Percentiles rank a stretch among this genome's conserved stretches.
phyloP scores from a whole-genome alignment of 1,140 invertebrate genomes.

The Zaprionus ornatus region DNA sequence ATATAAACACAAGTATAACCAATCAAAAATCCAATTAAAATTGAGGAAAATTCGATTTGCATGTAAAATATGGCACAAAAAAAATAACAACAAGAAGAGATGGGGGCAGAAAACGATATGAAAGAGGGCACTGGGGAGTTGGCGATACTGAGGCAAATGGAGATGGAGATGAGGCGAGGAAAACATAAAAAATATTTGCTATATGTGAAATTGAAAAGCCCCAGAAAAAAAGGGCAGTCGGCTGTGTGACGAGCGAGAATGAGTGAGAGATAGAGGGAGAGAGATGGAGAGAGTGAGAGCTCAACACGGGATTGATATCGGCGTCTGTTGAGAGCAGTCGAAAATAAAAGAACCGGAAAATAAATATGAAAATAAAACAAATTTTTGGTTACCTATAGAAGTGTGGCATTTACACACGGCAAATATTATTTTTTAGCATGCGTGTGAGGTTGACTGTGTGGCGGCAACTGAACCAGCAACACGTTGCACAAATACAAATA shows the following conservation, averaged over 20 bases:
- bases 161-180: slow-evolving; percentile 12
- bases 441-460: slow-evolving; percentile 23
- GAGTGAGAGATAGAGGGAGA: neutral
- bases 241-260: neutral
- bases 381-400: slow-evolving; percentile 72
- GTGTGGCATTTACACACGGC: slow-evolving; percentile 65
- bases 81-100: slow-evolving; percentile 38
- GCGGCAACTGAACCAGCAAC: slow-evolving; percentile 31
- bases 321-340: slow-evolving; percentile 19
- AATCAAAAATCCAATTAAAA: slow-evolving; percentile 84
- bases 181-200: slow-evolving; percentile 80
- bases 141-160: neutral
- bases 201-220: slow-evolving; percentile 79
- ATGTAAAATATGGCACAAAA: slow-evolving; percentile 81
- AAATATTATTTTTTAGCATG: slow-evolving; percentile 56
- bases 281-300: slow-evolving; percentile 25
- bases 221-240: slow-evolving; percentile 70
- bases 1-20: slow-evolving; percentile 83
- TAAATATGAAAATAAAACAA: slow-evolving; percentile 77
- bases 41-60: slow-evolving; percentile 84
- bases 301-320: slow-evolving; percentile 71
- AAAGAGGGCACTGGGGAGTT: slow-evolving; percentile 8
- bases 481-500: slow-evolving; percentile 58
- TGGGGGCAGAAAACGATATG: slow-evolving; percentile 44
- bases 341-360: slow-evolving; percentile 35